A percentile compares a stretch with the other conserved stretches of the same genome.
Evolutionary conservation across 1,140 invertebrate genomes (phyloP).

Genomic region (Drosophila yakuba): DNA sequence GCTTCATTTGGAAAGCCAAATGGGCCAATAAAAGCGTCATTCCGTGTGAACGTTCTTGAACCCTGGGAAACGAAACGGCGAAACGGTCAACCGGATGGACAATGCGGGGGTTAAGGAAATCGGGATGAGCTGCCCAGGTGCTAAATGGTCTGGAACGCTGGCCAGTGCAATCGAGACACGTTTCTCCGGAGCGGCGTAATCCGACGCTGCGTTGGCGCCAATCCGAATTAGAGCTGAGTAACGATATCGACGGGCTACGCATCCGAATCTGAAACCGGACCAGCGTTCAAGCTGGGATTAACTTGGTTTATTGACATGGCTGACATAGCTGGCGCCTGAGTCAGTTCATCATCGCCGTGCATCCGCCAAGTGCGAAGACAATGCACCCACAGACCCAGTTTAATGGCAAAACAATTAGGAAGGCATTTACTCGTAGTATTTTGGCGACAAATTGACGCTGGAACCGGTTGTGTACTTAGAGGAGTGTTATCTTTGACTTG

Average conservation of each 20-base stretch:
- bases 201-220: conserved; percentile 58
- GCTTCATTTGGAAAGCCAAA: conserved; percentile 49
- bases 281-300: conserved; percentile 41
- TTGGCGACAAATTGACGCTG: conserved; percentile 58
- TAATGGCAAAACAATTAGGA: conserved; percentile 80
- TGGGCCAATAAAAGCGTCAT: conserved; percentile 54
- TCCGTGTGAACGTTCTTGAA: conserved; percentile 73
- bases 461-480: conserved; percentile 53
- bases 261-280: conserved; percentile 55
- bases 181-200: conserved; percentile 24
- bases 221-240: conserved; percentile 67
- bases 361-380: conserved; percentile 38
- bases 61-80: conserved; percentile 18
- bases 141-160: conserved; percentile 70
- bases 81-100: not conserved
- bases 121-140: conserved; percentile 42
- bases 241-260: conserved; percentile 33
- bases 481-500: conserved; percentile 35
- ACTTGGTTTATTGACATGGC: conserved; percentile 59
- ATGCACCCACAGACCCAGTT: conserved; percentile 60
- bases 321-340: conserved; percentile 65
- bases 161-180: conserved; percentile 22
- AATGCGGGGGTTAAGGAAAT: not conserved
- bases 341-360: conserved; percentile 39
- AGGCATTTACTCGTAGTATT: conserved; percentile 53